These are phyloP conservation scores for Cephus runcator DNA, from an alignment of 2,888 invertebrate genomes.

Conservation along the genomic window DNA sequence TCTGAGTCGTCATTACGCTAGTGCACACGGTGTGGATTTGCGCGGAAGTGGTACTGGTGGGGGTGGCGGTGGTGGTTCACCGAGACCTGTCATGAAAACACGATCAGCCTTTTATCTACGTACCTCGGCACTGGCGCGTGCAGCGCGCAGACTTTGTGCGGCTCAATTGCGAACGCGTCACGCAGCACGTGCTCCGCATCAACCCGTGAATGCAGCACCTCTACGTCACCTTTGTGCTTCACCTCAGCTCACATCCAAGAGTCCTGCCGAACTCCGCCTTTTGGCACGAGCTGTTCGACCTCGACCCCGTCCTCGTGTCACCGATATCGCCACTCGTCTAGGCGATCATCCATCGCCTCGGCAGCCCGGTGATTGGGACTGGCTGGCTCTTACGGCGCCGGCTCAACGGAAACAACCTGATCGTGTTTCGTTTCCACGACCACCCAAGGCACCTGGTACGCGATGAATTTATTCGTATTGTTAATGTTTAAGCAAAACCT, in stretches of 20 bases:
- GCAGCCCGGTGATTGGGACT: conserved; percentile 70
- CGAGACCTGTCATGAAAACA: conserved; percentile 96
- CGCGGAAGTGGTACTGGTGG: conserved; percentile 47
- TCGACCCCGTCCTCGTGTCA: conserved; percentile 67
- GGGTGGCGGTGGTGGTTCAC: conserved; percentile 67
- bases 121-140: conserved; percentile 89
- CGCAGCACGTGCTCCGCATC: conserved; percentile 87
- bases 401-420: conserved; percentile 83
- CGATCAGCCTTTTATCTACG: conserved; percentile 95
- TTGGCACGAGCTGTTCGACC: conserved; percentile 58
- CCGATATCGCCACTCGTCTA: conserved; percentile 77
- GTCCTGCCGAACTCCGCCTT: conserved; percentile 53
- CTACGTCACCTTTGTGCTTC: conserved; percentile 62
- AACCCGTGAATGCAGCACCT: conserved; percentile 65
- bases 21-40: conserved; percentile 80
- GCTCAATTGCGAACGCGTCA: conserved; percentile 85
- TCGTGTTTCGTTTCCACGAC: conserved; percentile 88
- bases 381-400: conserved; percentile 80
- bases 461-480: not conserved
- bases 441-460: conserved; percentile 86
- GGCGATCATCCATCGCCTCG: conserved; percentile 70
- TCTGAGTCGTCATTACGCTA: conserved; percentile 92
- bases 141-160: conserved; percentile 87
- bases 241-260: conserved; percentile 57
- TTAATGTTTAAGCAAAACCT: not conserved